Evolutionary conservation across 2,113 vertebrate genomes (phyloP).

Genomic region (Platichthys stellatus): DNA sequence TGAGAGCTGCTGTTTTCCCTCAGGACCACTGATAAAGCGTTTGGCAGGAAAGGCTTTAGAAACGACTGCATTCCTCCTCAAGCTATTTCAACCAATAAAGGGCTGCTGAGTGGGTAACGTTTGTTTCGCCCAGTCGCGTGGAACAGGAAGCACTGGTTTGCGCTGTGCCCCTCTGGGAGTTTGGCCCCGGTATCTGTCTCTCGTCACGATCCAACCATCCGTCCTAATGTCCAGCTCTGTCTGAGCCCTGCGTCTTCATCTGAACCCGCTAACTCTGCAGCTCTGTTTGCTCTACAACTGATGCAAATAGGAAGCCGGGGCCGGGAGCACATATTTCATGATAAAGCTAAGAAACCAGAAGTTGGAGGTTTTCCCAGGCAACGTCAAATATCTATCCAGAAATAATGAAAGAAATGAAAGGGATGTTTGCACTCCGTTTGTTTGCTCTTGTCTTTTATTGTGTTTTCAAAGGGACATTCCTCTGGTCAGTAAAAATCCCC

Average conservation of each 20-base stretch:
- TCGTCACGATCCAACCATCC: constrained; percentile 33
- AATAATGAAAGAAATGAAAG: constrained; percentile 16
- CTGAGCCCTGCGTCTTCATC: constrained; percentile 21
- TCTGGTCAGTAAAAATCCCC: constrained; percentile 27
- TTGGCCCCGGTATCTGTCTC: constrained; percentile 15
- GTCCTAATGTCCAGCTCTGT: constrained; percentile 33
- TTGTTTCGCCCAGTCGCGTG: constrained; percentile 41
- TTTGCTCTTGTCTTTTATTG: constrained; percentile 42
- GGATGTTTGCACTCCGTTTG: constrained; percentile 43
- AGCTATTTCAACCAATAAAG: constrained; percentile 70
- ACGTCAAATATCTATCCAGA: constrained; percentile 1
- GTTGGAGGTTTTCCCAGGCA: constrained; percentile 39
- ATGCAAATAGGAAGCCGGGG: constrained; percentile 23
- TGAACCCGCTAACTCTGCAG: constrained; percentile 4
- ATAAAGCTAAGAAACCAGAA: constrained; percentile 32
- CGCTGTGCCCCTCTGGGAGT: constrained; percentile 43
- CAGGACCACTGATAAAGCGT: constrained; percentile 71
- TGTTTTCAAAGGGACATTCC: constrained; percentile 59
- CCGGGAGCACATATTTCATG: constrained; percentile 5
- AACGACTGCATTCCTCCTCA: constrained; percentile 74
- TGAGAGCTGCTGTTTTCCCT: constrained; percentile 43
- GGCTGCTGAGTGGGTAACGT: constrained; percentile 47
- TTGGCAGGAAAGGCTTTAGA: constrained; percentile 77
- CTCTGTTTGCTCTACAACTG: not conserved
- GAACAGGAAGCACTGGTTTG: constrained; percentile 62